A percentile compares a stretch with the other conserved stretches of the same genome.
Conservation (phyloP, 2,113 vertebrate genomes). For the Ivindomyrus marchei region DNA sequence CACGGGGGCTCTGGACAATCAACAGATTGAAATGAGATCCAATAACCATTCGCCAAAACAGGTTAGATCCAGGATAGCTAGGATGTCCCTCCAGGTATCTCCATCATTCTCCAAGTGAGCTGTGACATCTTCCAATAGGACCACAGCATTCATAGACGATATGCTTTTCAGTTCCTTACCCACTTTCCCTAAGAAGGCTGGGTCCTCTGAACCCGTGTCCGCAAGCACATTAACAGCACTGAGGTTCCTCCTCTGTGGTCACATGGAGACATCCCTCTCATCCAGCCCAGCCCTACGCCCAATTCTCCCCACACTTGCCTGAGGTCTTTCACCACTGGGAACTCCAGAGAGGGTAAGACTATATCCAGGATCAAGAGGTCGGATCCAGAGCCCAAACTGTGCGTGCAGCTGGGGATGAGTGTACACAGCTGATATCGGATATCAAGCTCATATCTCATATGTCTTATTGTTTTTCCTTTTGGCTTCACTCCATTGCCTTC, state of each 20-base stretch:
- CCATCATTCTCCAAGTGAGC: background rate
- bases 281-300: background rate
- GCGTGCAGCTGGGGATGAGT: too few relatives aligned
- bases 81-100: background rate
- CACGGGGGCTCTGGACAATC: background rate
- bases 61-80: background rate
- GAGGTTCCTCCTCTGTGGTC: too few relatives aligned
- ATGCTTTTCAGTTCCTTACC: too few relatives aligned
- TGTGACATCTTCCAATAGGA: background rate
- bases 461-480: too few relatives aligned
- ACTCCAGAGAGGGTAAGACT: background rate
- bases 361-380: background rate
- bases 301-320: background rate
- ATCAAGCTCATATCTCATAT: too few relatives aligned
- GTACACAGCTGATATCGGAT: too few relatives aligned
- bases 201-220: too few relatives aligned
- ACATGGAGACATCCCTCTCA: background rate
- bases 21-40: background rate
- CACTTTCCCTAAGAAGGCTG: too few relatives aligned
- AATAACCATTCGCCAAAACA: background rate
- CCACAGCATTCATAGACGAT: too few relatives aligned
- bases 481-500: too few relatives aligned
- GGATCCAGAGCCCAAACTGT: too few relatives aligned
- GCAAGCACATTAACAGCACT: too few relatives aligned
- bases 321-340: background rate